These are phyloP conservation scores for Gadopsis marmoratus DNA, from an alignment of 2,797 vertebrate genomes.

Conservation along the genomic window DNA sequence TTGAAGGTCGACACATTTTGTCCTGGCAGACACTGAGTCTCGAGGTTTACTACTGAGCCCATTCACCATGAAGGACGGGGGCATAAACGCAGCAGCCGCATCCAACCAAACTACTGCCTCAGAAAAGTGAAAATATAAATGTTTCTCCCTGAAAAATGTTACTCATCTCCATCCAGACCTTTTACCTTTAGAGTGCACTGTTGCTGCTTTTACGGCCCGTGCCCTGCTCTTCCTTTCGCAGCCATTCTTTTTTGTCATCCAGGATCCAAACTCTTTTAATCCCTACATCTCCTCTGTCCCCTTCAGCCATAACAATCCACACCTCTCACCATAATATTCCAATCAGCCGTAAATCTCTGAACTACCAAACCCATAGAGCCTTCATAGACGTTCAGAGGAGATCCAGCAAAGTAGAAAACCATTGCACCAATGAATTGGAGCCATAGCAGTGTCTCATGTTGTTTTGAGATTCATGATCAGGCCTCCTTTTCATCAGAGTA, in stretches of 20 bases:
- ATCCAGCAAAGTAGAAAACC: slow-evolving; percentile 40
- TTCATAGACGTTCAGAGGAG: slow-evolving; percentile 42
- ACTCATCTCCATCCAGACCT: slow-evolving; percentile 7
- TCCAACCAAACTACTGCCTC: slow-evolving; percentile 26
- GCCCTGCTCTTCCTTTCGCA: slow-evolving; percentile 64
- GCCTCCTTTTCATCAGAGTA: slow-evolving; percentile 35
- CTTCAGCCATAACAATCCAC: slow-evolving; percentile 26
- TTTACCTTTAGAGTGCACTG: slow-evolving; percentile 27
- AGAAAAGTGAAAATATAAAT: slow-evolving; percentile 21
- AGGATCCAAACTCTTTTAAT: slow-evolving; percentile 44
- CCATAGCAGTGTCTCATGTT: slow-evolving; percentile 33
- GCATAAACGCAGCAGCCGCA: slow-evolving; percentile 78
- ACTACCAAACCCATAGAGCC: slow-evolving; percentile 23
- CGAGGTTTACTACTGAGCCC: slow-evolving; percentile 73
- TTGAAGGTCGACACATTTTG: slow-evolving; percentile 44
- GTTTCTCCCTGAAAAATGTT: slow-evolving; percentile 6
- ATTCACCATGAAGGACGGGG: slow-evolving; percentile 69
- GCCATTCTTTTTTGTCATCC: slow-evolving; percentile 67
- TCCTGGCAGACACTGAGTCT: slow-evolving; percentile 82
- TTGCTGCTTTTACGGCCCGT: slow-evolving; percentile 76
- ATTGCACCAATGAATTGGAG: slow-evolving; percentile 44
- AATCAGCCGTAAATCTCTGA: slow-evolving; percentile 38
- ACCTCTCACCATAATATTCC: slow-evolving; percentile 13
- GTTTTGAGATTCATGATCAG: slow-evolving; percentile 39
- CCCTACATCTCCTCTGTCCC: slow-evolving; percentile 51